phyloP scores from a whole-genome alignment of 1,140 invertebrate species.

The Temnothorax curvispinosus region DNA sequence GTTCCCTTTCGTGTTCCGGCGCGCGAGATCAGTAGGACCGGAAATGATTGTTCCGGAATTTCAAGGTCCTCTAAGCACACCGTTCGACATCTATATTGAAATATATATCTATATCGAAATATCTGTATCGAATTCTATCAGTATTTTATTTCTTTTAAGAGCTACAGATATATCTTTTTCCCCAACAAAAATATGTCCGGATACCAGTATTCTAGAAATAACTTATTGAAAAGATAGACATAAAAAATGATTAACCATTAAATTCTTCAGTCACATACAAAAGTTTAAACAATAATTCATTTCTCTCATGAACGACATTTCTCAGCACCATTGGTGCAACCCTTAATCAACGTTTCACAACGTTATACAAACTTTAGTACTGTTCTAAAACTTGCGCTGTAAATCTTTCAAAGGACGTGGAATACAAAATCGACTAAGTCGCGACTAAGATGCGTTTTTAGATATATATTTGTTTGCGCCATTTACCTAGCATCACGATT shows the following conservation, averaged over 20 bases:
- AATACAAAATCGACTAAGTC: neutral
- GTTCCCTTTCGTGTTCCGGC: neutral
- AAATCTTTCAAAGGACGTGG: neutral
- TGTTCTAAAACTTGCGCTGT: neutral
- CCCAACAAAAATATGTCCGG: neutral
- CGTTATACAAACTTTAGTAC: neutral
- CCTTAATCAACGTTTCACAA: too few relatives aligned
- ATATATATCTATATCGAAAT: neutral
- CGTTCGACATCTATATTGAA: neutral
- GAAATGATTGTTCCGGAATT: conserved; percentile 46
- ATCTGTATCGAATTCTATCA: neutral
- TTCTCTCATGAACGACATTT: neutral
- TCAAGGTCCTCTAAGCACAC: neutral
- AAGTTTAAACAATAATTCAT: neutral
- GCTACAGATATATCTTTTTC: neutral
- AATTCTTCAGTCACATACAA: neutral
- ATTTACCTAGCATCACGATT: conserved; percentile 10
- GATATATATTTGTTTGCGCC: conserved; percentile 7
- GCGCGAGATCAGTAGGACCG: conserved; percentile 20
- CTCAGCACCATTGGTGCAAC: neutral
- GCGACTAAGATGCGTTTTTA: conserved; percentile 8
- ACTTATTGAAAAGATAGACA: neutral
- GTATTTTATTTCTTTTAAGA: neutral
- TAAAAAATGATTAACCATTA: neutral
- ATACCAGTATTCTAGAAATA: neutral